Conservation (phyloP, 2,888 invertebrate genomes). For the Leistus spinibarbis region DNA sequence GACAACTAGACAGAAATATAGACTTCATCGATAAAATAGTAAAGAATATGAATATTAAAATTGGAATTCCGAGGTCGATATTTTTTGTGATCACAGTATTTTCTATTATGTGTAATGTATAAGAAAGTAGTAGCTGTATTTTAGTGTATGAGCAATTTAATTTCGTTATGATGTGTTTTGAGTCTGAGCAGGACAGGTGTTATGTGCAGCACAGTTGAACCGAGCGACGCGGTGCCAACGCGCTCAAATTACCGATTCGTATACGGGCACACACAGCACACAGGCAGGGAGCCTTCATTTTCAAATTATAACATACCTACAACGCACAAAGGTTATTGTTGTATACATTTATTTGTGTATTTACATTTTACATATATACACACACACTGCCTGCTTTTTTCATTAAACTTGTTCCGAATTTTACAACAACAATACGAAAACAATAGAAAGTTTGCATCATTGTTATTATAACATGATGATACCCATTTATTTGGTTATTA, state of each 20-base stretch:
- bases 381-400: not conserved
- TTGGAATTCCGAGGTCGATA: too few relatives aligned
- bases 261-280: conserved; percentile 3
- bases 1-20: too few relatives aligned
- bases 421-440: not conserved
- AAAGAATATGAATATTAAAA: too few relatives aligned
- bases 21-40: too few relatives aligned
- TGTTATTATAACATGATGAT: not conserved
- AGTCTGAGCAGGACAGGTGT: conserved; percentile 17
- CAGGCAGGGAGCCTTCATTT: too few relatives aligned
- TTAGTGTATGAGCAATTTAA: too few relatives aligned
- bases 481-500: not conserved
- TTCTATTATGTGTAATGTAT: too few relatives aligned
- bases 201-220: not conserved
- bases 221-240: not conserved
- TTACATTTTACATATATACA: too few relatives aligned
- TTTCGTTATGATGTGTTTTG: not conserved
- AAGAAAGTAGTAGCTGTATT: too few relatives aligned
- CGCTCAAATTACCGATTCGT: conserved; percentile 7
- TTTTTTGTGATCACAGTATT: too few relatives aligned
- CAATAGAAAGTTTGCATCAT: not conserved
- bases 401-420: not conserved
- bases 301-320: not conserved
- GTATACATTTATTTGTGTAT: not conserved
- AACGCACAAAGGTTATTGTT: not conserved